Evolutionary conservation across 2,888 invertebrate species (phyloP), one percentile per base, ranked within the genome.

Genomic region (Drosophila putrida): DNA sequence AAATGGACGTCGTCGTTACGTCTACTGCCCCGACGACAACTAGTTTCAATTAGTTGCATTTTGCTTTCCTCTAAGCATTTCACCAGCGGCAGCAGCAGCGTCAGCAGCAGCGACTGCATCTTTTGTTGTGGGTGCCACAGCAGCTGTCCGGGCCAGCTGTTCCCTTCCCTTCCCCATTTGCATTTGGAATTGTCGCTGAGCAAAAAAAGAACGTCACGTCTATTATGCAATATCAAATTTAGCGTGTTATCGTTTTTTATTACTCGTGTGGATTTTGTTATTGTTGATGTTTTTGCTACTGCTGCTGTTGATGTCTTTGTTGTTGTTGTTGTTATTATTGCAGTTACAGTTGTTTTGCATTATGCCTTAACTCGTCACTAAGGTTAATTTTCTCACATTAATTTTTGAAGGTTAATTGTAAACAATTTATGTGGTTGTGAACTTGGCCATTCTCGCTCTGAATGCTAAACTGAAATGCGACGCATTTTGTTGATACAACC

Each of bases 321-420:
- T 78, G 43, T 60, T 71, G 31, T 64, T 61, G 41, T 51, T 72
- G 46, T 43, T 86, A 25, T 57, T 61, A 47, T 64, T 77, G 64
- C 54, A 63, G 46, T 62, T 66, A 41, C 46, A 55, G 59, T 60
- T 53, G 43, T 57, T 67, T 62, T 75, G 67, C 54, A 68, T 78
- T 80, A 66, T 71, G 86, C 65, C 84, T 81, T 71, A 83, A 72
- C 77, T 77, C 77, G 72, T 75, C 79, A 75, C 75, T 79, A 73
- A 87, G 89, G 87, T 84, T 82, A 80, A 82, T 84, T 88, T 80
- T 79, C 75, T 72, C 84, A 75, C 84, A 87, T 80, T 74, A 53
- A 79, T 79, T 75, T 71, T 74, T 84, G 84, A 85, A 87, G 87
- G 89, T 77, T 80, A 83, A 80, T 75, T 75, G 66, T 64, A 72